phyloP scores from a whole-genome alignment of 2,113 vertebrate species.

The Apteryx owenii region DNA sequence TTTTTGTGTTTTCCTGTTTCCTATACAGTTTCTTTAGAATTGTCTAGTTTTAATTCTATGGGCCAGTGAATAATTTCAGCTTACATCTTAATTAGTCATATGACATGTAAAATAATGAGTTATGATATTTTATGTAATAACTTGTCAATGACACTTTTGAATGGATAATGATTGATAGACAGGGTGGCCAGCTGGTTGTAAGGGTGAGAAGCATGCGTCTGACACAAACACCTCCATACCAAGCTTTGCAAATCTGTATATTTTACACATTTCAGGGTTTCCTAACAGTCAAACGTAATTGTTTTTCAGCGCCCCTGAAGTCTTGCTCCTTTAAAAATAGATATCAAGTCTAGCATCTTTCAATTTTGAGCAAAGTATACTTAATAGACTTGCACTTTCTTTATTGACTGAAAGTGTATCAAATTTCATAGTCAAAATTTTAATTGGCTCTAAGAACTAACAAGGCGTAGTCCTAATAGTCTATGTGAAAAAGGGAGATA shows the following conservation, averaged over 20 bases:
- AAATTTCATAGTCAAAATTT: background rate
- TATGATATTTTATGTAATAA: background rate
- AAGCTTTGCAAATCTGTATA: background rate
- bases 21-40: background rate
- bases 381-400: background rate
- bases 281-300: background rate
- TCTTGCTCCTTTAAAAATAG: background rate
- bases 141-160: background rate
- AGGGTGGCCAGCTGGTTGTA: background rate
- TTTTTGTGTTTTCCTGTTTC: background rate
- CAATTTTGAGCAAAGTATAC: background rate
- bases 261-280: background rate
- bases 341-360: background rate
- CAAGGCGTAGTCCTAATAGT: background rate
- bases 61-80: background rate
- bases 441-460: background rate
- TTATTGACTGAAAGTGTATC: background rate
- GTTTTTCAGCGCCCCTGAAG: background rate
- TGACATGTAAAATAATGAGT: background rate
- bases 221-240: background rate
- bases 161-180: background rate
- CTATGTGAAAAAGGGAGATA: too few species aligned
- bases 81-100: background rate
- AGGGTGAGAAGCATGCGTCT: background rate
- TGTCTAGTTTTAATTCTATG: background rate